Evolutionary conservation across 2,888 invertebrate genomes (phyloP).

Genomic region (Diadromus collaris): DNA sequence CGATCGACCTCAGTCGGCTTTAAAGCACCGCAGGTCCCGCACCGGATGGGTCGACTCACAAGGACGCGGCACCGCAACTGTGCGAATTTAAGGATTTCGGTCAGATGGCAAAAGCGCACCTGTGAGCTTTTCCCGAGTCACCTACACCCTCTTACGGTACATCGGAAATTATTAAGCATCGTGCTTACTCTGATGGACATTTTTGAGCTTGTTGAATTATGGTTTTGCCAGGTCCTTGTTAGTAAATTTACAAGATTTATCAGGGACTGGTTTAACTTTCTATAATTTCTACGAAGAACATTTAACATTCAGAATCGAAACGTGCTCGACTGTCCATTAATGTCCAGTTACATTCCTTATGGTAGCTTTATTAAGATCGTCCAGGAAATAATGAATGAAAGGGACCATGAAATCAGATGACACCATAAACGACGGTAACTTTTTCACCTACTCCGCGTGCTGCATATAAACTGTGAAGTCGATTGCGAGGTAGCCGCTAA

Average conservation of each 20-base stretch:
- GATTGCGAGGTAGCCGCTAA: neutral
- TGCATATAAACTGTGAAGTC: neutral
- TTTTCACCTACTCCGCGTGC: neutral
- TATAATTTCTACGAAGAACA: neutral
- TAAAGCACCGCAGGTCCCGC: slow-evolving; percentile 2
- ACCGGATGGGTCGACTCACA: neutral
- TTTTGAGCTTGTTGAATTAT: neutral
- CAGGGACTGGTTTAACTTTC: neutral
- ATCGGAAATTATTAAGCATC: neutral
- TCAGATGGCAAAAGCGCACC: neutral
- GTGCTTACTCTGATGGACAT: neutral
- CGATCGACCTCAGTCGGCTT: slow-evolving; percentile 38
- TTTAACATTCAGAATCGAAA: neutral
- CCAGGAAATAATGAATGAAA: too few relatives aligned
- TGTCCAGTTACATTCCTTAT: neutral
- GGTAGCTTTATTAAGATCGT: too few relatives aligned
- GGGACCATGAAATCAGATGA: too few relatives aligned
- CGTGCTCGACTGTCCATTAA: neutral
- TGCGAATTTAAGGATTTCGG: slow-evolving; percentile 27
- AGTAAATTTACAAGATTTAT: neutral
- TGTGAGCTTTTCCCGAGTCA: slow-evolving; percentile 4
- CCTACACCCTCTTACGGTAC: neutral
- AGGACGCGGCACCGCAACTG: slow-evolving; percentile 12
- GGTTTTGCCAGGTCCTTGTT: too few relatives aligned
- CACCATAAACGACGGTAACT: neutral